A percentile compares a stretch with the other conserved stretches of the same genome.
These are phyloP conservation scores for Simalia tracyae DNA, from an alignment of 2,797 vertebrate genomes.

Conservation along the genomic window DNA sequence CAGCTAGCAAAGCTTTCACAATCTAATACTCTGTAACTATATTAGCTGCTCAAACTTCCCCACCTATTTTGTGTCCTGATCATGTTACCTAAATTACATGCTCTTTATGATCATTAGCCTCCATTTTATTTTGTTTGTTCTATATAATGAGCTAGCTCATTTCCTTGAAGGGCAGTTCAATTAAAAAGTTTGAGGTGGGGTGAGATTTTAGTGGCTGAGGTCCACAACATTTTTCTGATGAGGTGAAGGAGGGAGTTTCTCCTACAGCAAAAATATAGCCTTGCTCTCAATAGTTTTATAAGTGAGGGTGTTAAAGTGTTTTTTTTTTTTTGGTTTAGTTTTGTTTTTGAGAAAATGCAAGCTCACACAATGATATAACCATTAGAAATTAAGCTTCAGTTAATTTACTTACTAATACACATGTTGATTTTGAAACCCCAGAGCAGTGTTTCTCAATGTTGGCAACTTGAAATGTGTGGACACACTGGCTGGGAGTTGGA, in stretches of 20 bases:
- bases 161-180: neutral
- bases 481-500: too few relatives aligned
- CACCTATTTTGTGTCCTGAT: neutral
- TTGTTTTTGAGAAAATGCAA: neutral
- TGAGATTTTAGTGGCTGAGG: neutral
- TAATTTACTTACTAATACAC: neutral
- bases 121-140: neutral
- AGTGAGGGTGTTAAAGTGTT: neutral
- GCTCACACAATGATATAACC: neutral
- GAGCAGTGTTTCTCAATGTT: too few relatives aligned
- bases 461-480: too few relatives aligned
- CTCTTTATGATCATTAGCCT: neutral
- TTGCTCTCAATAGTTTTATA: neutral
- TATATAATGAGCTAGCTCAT: neutral
- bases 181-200: neutral
- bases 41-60: neutral
- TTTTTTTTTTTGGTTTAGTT: neutral
- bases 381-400: neutral
- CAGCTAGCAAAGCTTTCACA: neutral
- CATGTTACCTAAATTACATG: neutral
- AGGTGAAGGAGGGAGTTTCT: neutral
- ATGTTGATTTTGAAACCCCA: neutral
- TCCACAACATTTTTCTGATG: neutral
- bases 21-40: neutral
- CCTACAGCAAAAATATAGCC: neutral